Percentiles rank a stretch among this genome's conserved stretches.
phyloP scores from a whole-genome alignment of 2,797 vertebrate species.

The Hyperoplus immaculatus region DNA sequence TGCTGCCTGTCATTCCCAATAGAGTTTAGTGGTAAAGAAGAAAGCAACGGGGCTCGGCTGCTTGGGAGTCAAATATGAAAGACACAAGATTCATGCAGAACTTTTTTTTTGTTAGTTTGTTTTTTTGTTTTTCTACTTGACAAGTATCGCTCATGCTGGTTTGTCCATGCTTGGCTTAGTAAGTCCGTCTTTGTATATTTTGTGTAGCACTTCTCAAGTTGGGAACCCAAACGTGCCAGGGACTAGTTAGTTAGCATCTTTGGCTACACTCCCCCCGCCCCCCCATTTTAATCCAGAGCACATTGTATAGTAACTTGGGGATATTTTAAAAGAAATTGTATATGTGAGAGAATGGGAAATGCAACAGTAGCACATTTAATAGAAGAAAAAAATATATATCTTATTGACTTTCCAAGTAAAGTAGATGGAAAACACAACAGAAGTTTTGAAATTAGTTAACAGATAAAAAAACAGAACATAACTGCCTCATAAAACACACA shows the following conservation, averaged over 20 bases:
- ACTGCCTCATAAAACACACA: slow-evolving; percentile 53
- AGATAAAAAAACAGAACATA: slow-evolving; percentile 13
- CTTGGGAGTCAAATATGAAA: slow-evolving; percentile 76
- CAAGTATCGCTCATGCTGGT: slow-evolving; percentile 82
- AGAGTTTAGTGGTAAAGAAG: slow-evolving; percentile 70
- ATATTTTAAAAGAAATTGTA: slow-evolving; percentile 56
- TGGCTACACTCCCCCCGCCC: slow-evolving; percentile 68
- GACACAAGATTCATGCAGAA: slow-evolving; percentile 85
- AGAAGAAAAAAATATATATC: slow-evolving; percentile 18
- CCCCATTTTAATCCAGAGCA: slow-evolving; percentile 54
- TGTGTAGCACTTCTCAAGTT: slow-evolving; percentile 62
- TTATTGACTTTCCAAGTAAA: slow-evolving; percentile 52
- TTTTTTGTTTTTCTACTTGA: slow-evolving; percentile 65
- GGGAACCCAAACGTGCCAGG: slow-evolving; percentile 68
- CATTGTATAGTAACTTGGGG: slow-evolving; percentile 65
- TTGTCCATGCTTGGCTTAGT: slow-evolving; percentile 79
- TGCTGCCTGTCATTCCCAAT: slow-evolving; percentile 66
- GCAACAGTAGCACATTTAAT: slow-evolving; percentile 65
- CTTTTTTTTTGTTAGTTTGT: slow-evolving; percentile 14
- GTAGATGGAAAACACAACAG: slow-evolving; percentile 60
- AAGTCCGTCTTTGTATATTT: slow-evolving; percentile 64
- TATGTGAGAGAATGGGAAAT: slow-evolving; percentile 52
- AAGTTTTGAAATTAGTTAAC: slow-evolving; percentile 60
- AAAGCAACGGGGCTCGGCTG: slow-evolving; percentile 67
- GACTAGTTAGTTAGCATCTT: slow-evolving; percentile 75